A percentile compares a stretch with the other conserved stretches of the same genome.
Evolutionary conservation across 1,140 invertebrate genomes (phyloP).

Genomic region (silkworm (Bombyx mori)): ASM3026992v2 NC_085120.1:4425501-4426000

Average conservation of each 20-base stretch:
- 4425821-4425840: slow-evolving; percentile 39
- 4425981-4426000: slow-evolving; percentile 38
- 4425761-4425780: slow-evolving; percentile 31
- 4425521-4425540: slow-evolving; percentile 32
- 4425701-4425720: slow-evolving; percentile 33
- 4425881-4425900: slow-evolving; percentile 38
- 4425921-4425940: slow-evolving; percentile 43
- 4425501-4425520: slow-evolving; percentile 36
- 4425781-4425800: slow-evolving; percentile 33
- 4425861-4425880: slow-evolving; percentile 30
- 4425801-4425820: slow-evolving; percentile 43
- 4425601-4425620: slow-evolving; percentile 40
- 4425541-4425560: slow-evolving; percentile 30
- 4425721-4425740: slow-evolving; percentile 27
- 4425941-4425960: slow-evolving; percentile 39
- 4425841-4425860: slow-evolving; percentile 48
- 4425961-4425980: slow-evolving; percentile 34
- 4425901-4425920: slow-evolving; percentile 34
- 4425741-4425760: slow-evolving; percentile 43
- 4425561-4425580: slow-evolving; percentile 34
- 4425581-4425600: slow-evolving; percentile 36
- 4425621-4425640: slow-evolving; percentile 36
- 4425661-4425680: slow-evolving; percentile 29
- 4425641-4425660: slow-evolving; percentile 43
- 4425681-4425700: slow-evolving; percentile 36